Percentiles rank a stretch among this genome's conserved stretches.
Evolutionary conservation across 2,888 invertebrate species (phyloP).

Genomic region (Drosophila robusta): DNA sequence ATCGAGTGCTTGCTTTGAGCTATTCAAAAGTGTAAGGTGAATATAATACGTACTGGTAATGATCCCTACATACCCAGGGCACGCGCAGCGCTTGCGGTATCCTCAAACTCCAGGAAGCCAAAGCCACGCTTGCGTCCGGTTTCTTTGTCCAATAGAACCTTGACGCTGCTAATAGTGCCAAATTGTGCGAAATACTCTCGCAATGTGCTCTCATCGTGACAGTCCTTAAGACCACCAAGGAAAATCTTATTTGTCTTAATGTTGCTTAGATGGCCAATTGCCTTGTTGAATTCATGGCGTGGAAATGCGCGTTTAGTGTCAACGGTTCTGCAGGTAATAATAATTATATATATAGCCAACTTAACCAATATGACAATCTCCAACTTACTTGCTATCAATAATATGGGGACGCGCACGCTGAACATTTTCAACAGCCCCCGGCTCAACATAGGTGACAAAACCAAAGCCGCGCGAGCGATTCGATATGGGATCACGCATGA

Average conservation of each 20-base stretch:
- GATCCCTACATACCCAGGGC: constrained; percentile 75
- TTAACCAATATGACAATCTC: neutral
- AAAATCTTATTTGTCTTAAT: constrained; percentile 78
- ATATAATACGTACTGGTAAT: neutral
- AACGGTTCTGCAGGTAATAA: constrained; percentile 66
- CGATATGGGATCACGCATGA: constrained; percentile 82
- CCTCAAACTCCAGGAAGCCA: constrained; percentile 82
- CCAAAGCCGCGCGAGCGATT: constrained; percentile 83
- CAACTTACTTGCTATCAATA: constrained; percentile 86
- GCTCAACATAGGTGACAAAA: constrained; percentile 79
- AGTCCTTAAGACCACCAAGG: constrained; percentile 82
- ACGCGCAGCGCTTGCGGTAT: constrained; percentile 78
- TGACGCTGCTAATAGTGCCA: constrained; percentile 75
- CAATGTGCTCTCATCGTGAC: constrained; percentile 76
- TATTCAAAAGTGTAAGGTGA: constrained; percentile 20
- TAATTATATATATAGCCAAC: neutral
- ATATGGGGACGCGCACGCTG: constrained; percentile 79
- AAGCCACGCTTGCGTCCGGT: constrained; percentile 83
- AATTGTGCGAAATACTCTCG: constrained; percentile 82
- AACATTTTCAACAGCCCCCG: constrained; percentile 78
- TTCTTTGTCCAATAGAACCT: constrained; percentile 80
- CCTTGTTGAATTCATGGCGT: constrained; percentile 73
- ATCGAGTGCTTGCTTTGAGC: constrained; percentile 80
- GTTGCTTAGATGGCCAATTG: constrained; percentile 56
- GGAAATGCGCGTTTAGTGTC: constrained; percentile 83